Conservation (phyloP, 2,797 vertebrate species). For the Australoheros facetus region DNA sequence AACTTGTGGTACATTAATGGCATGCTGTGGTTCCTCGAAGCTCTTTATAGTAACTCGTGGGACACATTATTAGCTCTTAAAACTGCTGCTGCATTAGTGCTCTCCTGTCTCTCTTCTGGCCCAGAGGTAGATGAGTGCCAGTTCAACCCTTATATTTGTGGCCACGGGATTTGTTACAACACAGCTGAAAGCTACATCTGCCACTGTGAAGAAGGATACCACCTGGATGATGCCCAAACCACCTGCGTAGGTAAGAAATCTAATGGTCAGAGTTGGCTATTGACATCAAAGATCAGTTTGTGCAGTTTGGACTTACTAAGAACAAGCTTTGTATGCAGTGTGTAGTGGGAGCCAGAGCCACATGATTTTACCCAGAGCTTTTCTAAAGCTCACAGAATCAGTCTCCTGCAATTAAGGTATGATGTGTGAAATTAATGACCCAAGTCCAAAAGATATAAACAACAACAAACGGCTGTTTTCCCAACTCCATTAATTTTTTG, state of each 20-base stretch:
- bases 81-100: conserved; percentile 19
- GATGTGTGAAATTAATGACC: neutral
- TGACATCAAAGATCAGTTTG: neutral
- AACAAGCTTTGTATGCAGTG: neutral
- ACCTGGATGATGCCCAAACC: conserved; percentile 78
- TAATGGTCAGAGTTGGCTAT: neutral
- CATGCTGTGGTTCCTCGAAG: neutral
- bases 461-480: neutral
- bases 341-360: neutral
- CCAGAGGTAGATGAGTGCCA: conserved; percentile 95
- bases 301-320: neutral
- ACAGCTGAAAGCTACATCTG: conserved; percentile 90
- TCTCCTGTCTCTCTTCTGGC: conserved; percentile 35
- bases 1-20: neutral
- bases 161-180: conserved; percentile 91
- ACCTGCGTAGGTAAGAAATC: conserved; percentile 90
- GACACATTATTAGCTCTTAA: neutral
- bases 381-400: neutral
- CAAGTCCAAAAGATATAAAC: neutral
- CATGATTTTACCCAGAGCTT: neutral
- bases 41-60: neutral
- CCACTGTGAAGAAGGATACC: conserved; percentile 88
- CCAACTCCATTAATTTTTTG: neutral
- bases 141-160: conserved; percentile 91
- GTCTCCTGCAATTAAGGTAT: neutral